Base-by-base conservation (phyloP, 2,113 vertebrate species). In the Eudyptes chrysolophus region DNA sequence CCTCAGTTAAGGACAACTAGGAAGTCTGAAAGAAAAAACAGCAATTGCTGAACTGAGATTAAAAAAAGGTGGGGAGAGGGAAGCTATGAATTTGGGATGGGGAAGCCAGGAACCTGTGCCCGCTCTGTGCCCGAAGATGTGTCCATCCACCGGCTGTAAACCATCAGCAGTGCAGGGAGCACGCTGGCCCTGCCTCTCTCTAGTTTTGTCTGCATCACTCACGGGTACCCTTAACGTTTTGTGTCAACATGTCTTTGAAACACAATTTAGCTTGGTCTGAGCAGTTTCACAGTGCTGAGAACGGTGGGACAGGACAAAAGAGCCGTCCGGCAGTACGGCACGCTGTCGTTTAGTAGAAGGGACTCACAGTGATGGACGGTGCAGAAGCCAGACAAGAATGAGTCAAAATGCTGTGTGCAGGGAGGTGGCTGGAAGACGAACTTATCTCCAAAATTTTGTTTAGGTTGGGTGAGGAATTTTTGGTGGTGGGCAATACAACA, bases 331-430 rank as follows among this genome's bases (percentile, higher is more conserved):
- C 84, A 80, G 32, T 15, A 7, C 1, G 0, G 21, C 32, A 3
- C 4, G 0, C 24, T 26, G 2, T 29, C 4, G 1, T 16, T 49
- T 11, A 22, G 27, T 5, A 9, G 75, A 30, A 16, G 2, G 2
- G 42, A 8, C 40, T 54, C 77, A 32, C 38, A 24, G 16, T 10
- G 36, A 68, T 5, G 69, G 81, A 19, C 4, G 5, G 29, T 16
- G 42, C 86, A 68, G 48, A 40, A 32, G 34, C 32, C 65, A 46
- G 62, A 26, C 13, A 52, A 32, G 70, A 66, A 26, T 2, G 0
- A 54, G 66, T 36, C 27, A 22, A 65, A 71, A 38, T 11, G 14
- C 66, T 22, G 18, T 4, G 19, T 69, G 46, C n/a, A 30, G 36
- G 42, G 26, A 25, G 51, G 8, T 21, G 68, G 62, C 62, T 46